phyloP scores from a whole-genome alignment of 1,140 invertebrate species.

The Heterodera schachtii region DNA sequence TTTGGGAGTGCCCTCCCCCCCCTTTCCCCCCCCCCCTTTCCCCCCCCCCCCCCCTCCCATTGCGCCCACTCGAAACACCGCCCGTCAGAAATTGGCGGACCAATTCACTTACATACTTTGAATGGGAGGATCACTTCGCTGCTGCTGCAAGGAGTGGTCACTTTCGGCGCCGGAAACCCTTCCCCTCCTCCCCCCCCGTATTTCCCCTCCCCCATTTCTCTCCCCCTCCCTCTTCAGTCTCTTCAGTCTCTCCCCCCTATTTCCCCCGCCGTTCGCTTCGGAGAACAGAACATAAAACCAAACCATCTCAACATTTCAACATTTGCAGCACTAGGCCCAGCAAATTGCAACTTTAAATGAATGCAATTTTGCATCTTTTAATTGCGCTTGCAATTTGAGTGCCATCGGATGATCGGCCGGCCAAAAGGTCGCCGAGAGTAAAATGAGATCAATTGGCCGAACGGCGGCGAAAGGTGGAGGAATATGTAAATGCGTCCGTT shows the following conservation, averaged over 20 bases:
- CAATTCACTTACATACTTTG: neutral
- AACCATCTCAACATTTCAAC: too few relatives aligned
- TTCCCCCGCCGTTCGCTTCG: too few relatives aligned
- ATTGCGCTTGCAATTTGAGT: neutral
- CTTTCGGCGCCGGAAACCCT: neutral
- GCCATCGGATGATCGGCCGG: neutral
- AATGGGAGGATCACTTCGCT: neutral
- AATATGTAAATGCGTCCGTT: neutral
- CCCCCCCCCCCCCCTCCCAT: too few relatives aligned
- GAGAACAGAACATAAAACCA: too few relatives aligned
- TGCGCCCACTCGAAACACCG: neutral
- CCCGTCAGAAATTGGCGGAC: neutral
- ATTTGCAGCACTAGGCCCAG: too few relatives aligned
- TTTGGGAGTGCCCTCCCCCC: neutral
- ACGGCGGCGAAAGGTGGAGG: neutral
- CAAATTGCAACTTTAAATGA: too few relatives aligned
- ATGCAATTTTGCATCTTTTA: too few relatives aligned
- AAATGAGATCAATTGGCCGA: neutral
- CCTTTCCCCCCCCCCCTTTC: too few relatives aligned
- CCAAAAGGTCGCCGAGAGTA: neutral
- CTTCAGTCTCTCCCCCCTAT: too few relatives aligned
- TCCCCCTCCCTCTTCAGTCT: too few relatives aligned
- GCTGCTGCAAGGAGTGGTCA: neutral
- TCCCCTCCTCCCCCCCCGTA: too few relatives aligned
- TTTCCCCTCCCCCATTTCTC: too few relatives aligned